phyloP scores from a whole-genome alignment of 2,888 invertebrate genomes.

The Ophion ellenae region DNA sequence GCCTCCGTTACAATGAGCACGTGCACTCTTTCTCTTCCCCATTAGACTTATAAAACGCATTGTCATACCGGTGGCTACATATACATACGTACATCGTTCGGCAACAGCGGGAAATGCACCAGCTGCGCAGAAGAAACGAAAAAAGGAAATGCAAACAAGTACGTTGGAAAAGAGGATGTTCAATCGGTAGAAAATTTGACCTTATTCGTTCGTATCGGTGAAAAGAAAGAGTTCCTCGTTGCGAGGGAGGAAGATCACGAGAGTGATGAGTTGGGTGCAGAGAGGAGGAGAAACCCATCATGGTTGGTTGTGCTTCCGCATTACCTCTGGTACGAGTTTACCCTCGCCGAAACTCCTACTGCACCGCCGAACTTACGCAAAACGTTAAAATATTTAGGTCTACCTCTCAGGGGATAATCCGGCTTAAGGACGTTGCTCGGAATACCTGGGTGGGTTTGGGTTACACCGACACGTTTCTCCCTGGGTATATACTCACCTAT shows the following conservation, averaged over 20 bases:
- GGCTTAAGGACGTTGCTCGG: constrained; percentile 75
- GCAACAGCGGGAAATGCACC: constrained; percentile 50
- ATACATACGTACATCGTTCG: not conserved
- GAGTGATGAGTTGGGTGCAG: not conserved
- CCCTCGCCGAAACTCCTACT: constrained; percentile 23
- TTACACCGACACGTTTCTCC: constrained; percentile 38
- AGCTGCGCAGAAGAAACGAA: constrained; percentile 27
- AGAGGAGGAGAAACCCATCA: constrained; percentile 25
- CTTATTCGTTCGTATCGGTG: not conserved
- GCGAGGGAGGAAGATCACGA: not conserved
- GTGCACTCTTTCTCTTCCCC: constrained; percentile 16
- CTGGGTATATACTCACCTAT: constrained; percentile 1
- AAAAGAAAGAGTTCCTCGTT: not conserved
- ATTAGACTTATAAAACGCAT: constrained; percentile 35
- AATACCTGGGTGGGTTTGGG: constrained; percentile 70
- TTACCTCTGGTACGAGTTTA: constrained; percentile 45
- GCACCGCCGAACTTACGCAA: constrained; percentile 61
- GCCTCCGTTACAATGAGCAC: constrained; percentile 34
- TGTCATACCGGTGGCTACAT: constrained; percentile 18
- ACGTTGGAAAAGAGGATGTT: constrained; percentile 39
- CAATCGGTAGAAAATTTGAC: constrained; percentile 46
- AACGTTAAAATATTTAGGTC: constrained; percentile 77
- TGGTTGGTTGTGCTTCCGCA: constrained; percentile 27
- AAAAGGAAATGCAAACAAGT: not conserved
- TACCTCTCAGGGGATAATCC: constrained; percentile 79